Percentiles rank a stretch among this genome's conserved stretches.
phyloP scores from a whole-genome alignment of 2,113 vertebrate species.

The Mirza zaza region DNA sequence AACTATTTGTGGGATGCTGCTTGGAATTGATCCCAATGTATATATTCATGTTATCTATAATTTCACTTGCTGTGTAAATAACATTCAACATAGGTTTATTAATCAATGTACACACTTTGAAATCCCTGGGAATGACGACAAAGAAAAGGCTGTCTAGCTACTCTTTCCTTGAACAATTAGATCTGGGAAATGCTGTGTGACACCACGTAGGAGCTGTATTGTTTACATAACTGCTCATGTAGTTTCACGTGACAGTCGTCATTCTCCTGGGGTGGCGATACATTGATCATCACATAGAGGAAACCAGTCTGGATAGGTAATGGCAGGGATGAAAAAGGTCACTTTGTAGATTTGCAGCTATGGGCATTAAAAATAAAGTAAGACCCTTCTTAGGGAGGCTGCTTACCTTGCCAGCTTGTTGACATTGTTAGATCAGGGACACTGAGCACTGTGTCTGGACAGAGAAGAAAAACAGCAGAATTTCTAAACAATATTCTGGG shows the following conservation, averaged over 20 bases:
- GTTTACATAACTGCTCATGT: not conserved
- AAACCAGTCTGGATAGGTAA: slow-evolving; percentile 51
- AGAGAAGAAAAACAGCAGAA: slow-evolving; percentile 49
- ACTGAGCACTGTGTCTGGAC: slow-evolving; percentile 5
- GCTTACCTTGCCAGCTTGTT: slow-evolving; percentile 52
- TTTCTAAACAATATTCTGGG: slow-evolving; percentile 26
- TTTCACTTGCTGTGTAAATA: not conserved
- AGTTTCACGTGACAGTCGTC: not conserved
- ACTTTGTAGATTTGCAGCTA: slow-evolving; percentile 52
- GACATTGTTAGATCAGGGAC: slow-evolving; percentile 48
- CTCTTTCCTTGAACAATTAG: not conserved
- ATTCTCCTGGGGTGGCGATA: slow-evolving; percentile 31
- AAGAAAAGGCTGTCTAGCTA: not conserved
- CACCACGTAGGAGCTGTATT: not conserved
- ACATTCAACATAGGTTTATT: not conserved
- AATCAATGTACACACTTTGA: not conserved
- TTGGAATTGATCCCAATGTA: not conserved
- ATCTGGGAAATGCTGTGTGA: not conserved
- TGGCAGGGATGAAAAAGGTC: slow-evolving; percentile 56
- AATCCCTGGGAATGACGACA: not conserved
- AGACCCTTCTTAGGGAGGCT: slow-evolving; percentile 6
- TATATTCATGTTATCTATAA: not conserved
- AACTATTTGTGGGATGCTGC: not conserved
- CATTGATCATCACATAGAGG: slow-evolving; percentile 28
- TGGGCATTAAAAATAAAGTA: slow-evolving; percentile 57